phyloP scores from a whole-genome alignment of 2,888 invertebrate species.

The Gandaritis pyraliata region DNA sequence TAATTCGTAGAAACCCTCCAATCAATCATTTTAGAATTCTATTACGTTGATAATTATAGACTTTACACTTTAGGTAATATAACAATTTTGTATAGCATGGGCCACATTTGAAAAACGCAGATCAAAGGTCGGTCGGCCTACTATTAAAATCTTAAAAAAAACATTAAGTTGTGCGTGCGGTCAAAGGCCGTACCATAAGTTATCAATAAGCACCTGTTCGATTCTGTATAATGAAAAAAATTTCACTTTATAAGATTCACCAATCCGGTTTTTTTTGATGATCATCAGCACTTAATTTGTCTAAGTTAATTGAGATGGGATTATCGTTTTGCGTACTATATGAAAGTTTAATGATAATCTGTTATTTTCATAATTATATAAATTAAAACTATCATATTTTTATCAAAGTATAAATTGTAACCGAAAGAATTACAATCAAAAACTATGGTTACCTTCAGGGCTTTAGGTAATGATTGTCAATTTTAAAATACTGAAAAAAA shows the following conservation, averaged over 20 bases:
- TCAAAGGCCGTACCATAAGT: slow-evolving; percentile 32
- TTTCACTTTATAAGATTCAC: slow-evolving; percentile 36
- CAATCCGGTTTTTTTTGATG: slow-evolving; percentile 25
- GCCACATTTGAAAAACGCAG: slow-evolving; percentile 16
- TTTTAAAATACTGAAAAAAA: too few species aligned
- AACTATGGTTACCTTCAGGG: too few species aligned
- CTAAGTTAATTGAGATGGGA: neutral
- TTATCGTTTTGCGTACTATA: neutral
- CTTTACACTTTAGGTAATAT: slow-evolving; percentile 11
- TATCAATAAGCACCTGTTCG: slow-evolving; percentile 33
- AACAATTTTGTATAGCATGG: slow-evolving; percentile 23
- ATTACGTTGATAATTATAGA: slow-evolving; percentile 36
- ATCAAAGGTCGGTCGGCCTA: slow-evolving; percentile 30
- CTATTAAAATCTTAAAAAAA: slow-evolving; percentile 32
- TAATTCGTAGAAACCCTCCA: slow-evolving; percentile 10
- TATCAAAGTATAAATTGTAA: too few species aligned
- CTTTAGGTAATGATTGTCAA: too few species aligned
- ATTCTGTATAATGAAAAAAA: slow-evolving; percentile 24
- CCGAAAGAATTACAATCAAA: too few species aligned
- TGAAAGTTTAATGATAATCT: too few species aligned
- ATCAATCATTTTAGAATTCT: slow-evolving; percentile 38
- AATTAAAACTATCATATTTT: too few species aligned
- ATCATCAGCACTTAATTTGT: slow-evolving; percentile 17
- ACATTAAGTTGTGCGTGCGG: slow-evolving; percentile 25
- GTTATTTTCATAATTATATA: too few species aligned